Evolutionary conservation across 1,140 invertebrate genomes (phyloP).

Genomic region (Lineus longissimus): DNA sequence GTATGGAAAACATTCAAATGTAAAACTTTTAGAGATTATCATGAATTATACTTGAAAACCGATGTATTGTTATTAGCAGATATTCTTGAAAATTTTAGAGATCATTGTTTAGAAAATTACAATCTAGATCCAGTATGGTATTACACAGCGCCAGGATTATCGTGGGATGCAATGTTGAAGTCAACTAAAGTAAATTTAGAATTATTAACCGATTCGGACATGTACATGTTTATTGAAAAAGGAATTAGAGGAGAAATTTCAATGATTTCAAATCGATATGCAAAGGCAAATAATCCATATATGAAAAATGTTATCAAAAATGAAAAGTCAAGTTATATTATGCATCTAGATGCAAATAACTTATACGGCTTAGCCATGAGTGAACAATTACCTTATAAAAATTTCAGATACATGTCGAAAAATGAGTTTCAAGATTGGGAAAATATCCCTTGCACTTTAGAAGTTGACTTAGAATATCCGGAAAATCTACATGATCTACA

Average conservation of each 20-base stretch:
- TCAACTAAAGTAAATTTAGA: slow-evolving; percentile 27
- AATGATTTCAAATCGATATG: slow-evolving; percentile 23
- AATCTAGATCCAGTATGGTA: slow-evolving; percentile 30
- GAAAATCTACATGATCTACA: slow-evolving; percentile 19
- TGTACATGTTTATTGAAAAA: slow-evolving; percentile 29
- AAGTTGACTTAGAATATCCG: slow-evolving; percentile 21
- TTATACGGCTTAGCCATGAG: slow-evolving; percentile 11
- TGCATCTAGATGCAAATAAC: slow-evolving; percentile 22
- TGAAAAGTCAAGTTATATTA: slow-evolving; percentile 19
- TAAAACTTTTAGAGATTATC: too few species aligned
- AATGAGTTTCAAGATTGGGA: neutral
- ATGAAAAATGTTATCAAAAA: slow-evolving; percentile 16
- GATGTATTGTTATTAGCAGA: slow-evolving; percentile 17
- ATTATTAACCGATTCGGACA: slow-evolving; percentile 31
- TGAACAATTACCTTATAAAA: slow-evolving; percentile 12
- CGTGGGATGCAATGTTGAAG: slow-evolving; percentile 30
- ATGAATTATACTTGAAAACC: too few species aligned
- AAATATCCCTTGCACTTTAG: slow-evolving; percentile 3
- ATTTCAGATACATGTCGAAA: slow-evolving; percentile 13
- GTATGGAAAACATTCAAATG: slow-evolving; percentile 23
- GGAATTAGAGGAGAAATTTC: slow-evolving; percentile 27
- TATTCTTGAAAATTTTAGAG: slow-evolving; percentile 34
- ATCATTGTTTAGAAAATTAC: slow-evolving; percentile 24
- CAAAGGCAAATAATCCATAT: slow-evolving; percentile 31
- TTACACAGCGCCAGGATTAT: slow-evolving; percentile 28